These are phyloP conservation scores for Sylvietta virens DNA, from an alignment of 2,113 vertebrate species.

Conservation along the genomic window DNA sequence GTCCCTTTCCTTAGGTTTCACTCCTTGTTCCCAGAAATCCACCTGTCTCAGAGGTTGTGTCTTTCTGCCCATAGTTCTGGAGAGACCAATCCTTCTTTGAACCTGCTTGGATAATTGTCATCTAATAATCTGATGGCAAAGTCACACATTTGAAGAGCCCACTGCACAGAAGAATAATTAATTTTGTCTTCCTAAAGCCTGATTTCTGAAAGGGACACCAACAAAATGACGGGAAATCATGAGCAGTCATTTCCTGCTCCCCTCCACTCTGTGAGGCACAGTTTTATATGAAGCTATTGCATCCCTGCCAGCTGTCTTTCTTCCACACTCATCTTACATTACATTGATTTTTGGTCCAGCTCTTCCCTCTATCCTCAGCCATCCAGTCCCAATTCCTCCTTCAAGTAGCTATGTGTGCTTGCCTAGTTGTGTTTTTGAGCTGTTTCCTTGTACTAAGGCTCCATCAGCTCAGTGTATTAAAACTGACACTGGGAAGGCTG, in stretches of 20 bases:
- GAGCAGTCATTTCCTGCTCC: not conserved
- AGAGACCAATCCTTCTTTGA: not conserved
- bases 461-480: not conserved
- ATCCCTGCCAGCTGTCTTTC: not conserved
- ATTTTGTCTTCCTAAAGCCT: not conserved
- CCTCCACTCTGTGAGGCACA: fast-evolving
- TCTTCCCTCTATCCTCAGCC: not conserved
- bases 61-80: not conserved
- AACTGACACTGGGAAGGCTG: not conserved
- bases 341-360: not conserved
- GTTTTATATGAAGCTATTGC: fast-evolving
- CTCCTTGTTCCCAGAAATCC: not conserved
- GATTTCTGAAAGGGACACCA: not conserved
- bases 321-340: not conserved
- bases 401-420: not conserved
- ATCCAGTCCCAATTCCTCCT: not conserved
- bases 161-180: not conserved
- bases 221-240: not conserved
- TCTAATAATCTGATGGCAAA: not conserved
- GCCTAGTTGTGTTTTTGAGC: not conserved
- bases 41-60: fast-evolving
- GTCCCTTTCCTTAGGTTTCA: not conserved
- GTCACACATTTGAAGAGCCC: not conserved
- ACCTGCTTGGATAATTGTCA: not conserved
- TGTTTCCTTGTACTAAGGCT: not conserved